phyloP scores from a whole-genome alignment of 1,140 invertebrate species.

The Chironomus striatipennis region DNA sequence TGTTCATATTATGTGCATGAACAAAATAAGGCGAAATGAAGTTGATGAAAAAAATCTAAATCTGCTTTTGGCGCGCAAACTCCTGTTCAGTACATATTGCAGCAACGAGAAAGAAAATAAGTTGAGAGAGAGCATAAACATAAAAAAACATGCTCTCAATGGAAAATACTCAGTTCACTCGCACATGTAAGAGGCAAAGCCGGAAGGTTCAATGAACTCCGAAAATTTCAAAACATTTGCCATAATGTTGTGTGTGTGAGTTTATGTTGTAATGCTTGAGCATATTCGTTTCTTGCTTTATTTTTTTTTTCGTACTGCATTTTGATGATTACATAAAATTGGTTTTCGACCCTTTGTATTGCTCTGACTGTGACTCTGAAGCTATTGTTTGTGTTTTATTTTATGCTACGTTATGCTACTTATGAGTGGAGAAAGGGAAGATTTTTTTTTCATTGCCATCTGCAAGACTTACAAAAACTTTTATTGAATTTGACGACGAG shows the following conservation, averaged over 20 bases:
- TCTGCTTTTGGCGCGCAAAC: conserved; percentile 4
- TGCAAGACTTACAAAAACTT: neutral
- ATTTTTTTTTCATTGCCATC: conserved; percentile 14
- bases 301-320: neutral
- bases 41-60: neutral
- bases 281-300: neutral
- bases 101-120: neutral
- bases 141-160: neutral
- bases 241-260: neutral
- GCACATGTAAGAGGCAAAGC: neutral
- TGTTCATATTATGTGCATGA: neutral
- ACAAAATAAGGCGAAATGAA: neutral
- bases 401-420: neutral
- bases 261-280: conserved; percentile 18
- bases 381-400: neutral
- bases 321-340: conserved; percentile 15
- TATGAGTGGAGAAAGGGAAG: neutral
- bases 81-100: neutral
- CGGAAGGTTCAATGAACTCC: conserved; percentile 2
- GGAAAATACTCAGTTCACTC: neutral
- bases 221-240: conserved; percentile 17
- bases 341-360: neutral
- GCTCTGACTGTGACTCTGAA: neutral
- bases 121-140: neutral
- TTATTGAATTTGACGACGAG: neutral